These are phyloP conservation scores for Plemyria rubiginata DNA, from an alignment of 2,888 invertebrate genomes.

Conservation along the genomic window DNA sequence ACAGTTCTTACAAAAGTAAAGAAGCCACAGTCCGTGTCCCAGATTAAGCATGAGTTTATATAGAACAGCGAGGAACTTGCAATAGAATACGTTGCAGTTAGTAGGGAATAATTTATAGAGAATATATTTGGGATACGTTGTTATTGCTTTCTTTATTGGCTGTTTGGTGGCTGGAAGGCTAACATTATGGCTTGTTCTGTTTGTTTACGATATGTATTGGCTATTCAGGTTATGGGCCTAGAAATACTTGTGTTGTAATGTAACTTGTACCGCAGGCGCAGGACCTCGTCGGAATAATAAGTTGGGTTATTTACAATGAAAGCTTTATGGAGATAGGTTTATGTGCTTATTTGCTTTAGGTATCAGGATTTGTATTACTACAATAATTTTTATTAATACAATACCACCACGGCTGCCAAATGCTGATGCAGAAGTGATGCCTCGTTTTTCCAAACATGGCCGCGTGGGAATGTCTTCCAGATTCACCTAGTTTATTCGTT, in stretches of 20 bases:
- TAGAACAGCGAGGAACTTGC: background rate
- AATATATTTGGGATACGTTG: conserved; percentile 5
- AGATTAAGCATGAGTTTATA: conserved; percentile 9
- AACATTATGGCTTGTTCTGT: conserved; percentile 13
- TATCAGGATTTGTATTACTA: background rate
- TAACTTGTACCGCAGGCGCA: no score
- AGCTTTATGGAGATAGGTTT: conserved; percentile 1
- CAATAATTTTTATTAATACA: no score
- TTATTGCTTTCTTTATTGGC: conserved; percentile 18
- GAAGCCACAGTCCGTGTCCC: background rate
- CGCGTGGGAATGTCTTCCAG: no score
- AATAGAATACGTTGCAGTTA: conserved; percentile 6
- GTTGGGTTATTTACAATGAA: background rate
- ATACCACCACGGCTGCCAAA: no score
- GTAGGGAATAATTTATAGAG: conserved; percentile 14
- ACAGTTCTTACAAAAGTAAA: conserved; percentile 7
- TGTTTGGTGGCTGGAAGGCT: conserved; percentile 13
- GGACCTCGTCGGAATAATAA: background rate
- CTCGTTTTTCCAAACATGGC: no score
- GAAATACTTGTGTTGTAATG: background rate
- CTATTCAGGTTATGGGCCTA: conserved; percentile 8
- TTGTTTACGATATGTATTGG: conserved; percentile 24
- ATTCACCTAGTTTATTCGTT: no score
- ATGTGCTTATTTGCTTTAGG: background rate
- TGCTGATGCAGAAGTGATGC: no score